Percentiles rank a stretch among this genome's conserved stretches.
These are phyloP conservation scores for Drosophila neotestacea DNA, from an alignment of 2,888 invertebrate genomes.

Conservation along the genomic window DNA sequence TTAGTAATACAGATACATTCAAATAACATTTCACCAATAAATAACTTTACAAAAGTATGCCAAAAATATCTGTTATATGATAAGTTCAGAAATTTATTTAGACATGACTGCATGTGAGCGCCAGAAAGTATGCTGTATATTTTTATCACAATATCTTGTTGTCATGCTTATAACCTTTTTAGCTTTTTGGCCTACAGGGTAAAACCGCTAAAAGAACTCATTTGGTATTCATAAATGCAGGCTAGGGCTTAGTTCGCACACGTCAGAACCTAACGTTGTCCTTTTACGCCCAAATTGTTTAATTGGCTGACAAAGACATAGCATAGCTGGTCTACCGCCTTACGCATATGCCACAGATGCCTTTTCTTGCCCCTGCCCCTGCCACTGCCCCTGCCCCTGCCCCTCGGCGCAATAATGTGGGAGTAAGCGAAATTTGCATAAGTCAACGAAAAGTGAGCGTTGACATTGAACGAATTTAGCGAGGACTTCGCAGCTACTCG, in stretches of 20 bases:
- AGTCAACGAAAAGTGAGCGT: constrained; percentile 69
- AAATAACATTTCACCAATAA: too few relatives aligned
- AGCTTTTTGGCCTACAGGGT: constrained; percentile 23
- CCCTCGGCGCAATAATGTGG: constrained; percentile 12
- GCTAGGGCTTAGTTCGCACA: constrained; percentile 53
- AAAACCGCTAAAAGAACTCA: constrained; percentile 54
- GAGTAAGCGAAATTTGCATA: constrained; percentile 67
- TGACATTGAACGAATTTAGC: constrained; percentile 78
- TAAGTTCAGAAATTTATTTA: too few relatives aligned
- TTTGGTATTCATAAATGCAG: constrained; percentile 78
- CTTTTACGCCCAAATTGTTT: constrained; percentile 73
- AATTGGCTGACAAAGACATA: constrained; percentile 70
- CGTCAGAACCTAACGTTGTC: constrained; percentile 48
- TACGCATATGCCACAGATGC: not conserved
- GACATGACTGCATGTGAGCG: not conserved
- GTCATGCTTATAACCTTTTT: not conserved
- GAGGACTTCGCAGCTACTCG: constrained; percentile 47
- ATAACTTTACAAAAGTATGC: too few relatives aligned
- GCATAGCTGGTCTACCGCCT: constrained; percentile 11
- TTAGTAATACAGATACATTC: too few relatives aligned
- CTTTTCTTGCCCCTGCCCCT: not conserved
- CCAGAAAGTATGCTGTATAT: constrained; percentile 14
- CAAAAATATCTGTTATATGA: too few relatives aligned
- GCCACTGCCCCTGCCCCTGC: not conserved
- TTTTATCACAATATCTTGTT: not conserved